Conservation (phyloP, 2,113 vertebrate species). For the Semnornis frantzii region DNA sequence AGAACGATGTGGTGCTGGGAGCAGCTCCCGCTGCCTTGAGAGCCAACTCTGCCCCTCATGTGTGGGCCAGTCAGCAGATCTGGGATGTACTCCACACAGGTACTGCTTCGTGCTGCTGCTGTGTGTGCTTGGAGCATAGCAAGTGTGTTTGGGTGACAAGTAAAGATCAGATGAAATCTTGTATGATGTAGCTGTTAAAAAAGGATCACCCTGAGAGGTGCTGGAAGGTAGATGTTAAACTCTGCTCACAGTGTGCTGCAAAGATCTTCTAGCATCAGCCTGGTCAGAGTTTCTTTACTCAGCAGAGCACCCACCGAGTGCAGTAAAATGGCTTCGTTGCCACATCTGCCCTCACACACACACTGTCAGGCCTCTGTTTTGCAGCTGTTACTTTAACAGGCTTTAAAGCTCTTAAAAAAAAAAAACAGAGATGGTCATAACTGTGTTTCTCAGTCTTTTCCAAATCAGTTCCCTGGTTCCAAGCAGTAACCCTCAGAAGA, state of each 20-base stretch:
- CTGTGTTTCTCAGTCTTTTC: not conserved
- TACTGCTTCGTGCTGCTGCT: not conserved
- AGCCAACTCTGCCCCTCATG: not conserved
- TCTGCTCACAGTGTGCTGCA: not conserved
- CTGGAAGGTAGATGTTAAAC: not conserved
- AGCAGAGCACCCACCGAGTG: not conserved
- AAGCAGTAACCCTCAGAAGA: not conserved
- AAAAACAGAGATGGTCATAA: not conserved
- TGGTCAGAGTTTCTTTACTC: not conserved
- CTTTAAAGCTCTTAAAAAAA: not conserved
- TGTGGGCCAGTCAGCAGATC: not conserved
- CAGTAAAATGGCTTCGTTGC: not conserved
- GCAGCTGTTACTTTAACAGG: not conserved
- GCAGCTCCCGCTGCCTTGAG: accelerated
- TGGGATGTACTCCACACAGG: not conserved
- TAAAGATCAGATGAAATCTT: not conserved
- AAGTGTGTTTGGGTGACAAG: not conserved
- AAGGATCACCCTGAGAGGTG: not conserved
- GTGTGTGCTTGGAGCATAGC: not conserved
- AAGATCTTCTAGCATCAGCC: not conserved
- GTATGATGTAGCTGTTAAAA: not conserved
- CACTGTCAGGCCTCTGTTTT: not conserved
- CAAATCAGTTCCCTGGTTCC: not conserved
- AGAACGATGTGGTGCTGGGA: accelerated
- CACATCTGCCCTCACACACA: not conserved